A percentile compares a stretch with the other conserved stretches of the same genome.
Evolutionary conservation across 2,797 vertebrate species (phyloP).

Genomic region (Selene dorsalis): DNA sequence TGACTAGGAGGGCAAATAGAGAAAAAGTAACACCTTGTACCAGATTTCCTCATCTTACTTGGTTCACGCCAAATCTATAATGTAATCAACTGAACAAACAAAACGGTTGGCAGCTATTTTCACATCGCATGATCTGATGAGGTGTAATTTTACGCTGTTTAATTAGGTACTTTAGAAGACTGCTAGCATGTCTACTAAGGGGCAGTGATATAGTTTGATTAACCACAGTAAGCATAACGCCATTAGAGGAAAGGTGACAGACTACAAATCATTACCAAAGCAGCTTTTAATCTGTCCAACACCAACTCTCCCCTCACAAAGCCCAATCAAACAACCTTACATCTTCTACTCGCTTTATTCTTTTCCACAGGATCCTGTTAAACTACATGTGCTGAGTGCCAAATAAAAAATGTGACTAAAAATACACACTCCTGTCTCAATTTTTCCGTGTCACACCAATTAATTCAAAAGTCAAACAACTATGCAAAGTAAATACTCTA

Average conservation of each 20-base stretch:
- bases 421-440: background rate
- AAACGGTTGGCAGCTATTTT: constrained; percentile 2
- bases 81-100: background rate
- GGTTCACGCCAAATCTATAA: background rate
- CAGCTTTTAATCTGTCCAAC: constrained; percentile 32
- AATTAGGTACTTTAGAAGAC: constrained; percentile 22
- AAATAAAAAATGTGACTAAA: background rate
- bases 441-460: constrained; percentile 1
- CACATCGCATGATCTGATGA: background rate
- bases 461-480: constrained; percentile 14
- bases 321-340: background rate
- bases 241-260: constrained; percentile 38
- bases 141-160: constrained; percentile 7
- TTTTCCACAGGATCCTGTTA: background rate
- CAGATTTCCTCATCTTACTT: background rate
- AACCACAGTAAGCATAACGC: constrained; percentile 55
- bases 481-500: constrained; percentile 10
- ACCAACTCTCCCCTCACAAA: constrained; percentile 22
- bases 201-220: constrained; percentile 39
- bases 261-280: constrained; percentile 48
- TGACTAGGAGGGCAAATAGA: constrained; percentile 11
- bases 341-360: background rate
- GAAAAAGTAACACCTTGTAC: background rate
- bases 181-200: constrained; percentile 39
- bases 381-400: background rate